phyloP scores from a whole-genome alignment of 2,113 vertebrate species.

The Verasper variegatus region DNA sequence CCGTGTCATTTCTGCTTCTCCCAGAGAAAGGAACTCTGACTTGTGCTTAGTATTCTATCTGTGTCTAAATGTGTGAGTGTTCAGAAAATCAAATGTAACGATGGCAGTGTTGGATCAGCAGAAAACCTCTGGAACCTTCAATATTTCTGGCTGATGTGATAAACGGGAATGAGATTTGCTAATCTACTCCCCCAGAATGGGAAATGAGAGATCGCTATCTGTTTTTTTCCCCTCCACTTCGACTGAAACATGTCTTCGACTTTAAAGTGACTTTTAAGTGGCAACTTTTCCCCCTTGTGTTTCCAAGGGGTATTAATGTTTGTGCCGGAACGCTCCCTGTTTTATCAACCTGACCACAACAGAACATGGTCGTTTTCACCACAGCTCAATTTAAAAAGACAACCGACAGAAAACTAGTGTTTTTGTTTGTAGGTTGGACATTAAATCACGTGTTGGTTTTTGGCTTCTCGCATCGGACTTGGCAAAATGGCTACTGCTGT shows the following conservation, averaged over 20 bases:
- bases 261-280: conserved; percentile 47
- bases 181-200: conserved; percentile 72
- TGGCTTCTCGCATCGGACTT: no score
- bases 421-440: no score
- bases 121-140: conserved; percentile 71
- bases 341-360: no score
- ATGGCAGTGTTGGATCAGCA: conserved; percentile 77
- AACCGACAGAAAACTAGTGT: no score
- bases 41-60: conserved; percentile 60
- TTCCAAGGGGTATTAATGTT: neutral
- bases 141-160: conserved; percentile 76
- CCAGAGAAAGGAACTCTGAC: conserved; percentile 22
- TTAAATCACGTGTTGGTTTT: no score
- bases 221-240: conserved; percentile 2
- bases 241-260: conserved; percentile 37
- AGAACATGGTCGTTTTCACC: no score
- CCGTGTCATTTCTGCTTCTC: conserved; percentile 15
- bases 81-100: conserved; percentile 76
- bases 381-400: no score
- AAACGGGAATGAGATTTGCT: conserved; percentile 70
- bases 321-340: neutral
- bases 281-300: neutral
- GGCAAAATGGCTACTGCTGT: no score
- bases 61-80: conserved; percentile 59
- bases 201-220: conserved; percentile 70